phyloP scores from a whole-genome alignment of 2,797 vertebrate species.

The Lutra lutra region DNA sequence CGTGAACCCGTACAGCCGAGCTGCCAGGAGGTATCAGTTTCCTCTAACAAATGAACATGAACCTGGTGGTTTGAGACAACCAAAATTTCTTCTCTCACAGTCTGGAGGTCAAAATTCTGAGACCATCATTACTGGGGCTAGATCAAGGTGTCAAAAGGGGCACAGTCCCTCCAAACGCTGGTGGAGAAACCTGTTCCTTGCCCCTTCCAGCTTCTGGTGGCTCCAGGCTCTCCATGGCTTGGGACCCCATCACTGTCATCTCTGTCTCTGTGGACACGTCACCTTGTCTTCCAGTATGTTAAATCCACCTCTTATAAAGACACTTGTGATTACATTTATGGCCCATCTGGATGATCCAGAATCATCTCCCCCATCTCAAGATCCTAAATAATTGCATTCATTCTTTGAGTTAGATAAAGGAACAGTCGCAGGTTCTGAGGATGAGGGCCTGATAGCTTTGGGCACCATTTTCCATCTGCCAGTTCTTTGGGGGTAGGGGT shows the following conservation, averaged over 20 bases:
- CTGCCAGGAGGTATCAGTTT: not conserved
- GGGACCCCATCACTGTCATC: not conserved
- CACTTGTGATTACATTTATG: not conserved
- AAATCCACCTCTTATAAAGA: not conserved
- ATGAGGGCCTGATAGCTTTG: not conserved
- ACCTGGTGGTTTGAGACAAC: not conserved
- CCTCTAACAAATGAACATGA: not conserved
- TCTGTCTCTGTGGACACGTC: not conserved
- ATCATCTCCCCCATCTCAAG: not conserved
- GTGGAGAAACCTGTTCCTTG: not conserved
- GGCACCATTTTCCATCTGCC: not conserved
- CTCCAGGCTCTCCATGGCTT: not conserved
- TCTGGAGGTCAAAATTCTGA: not conserved
- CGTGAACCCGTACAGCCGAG: not conserved
- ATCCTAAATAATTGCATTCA: not conserved
- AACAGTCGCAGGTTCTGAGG: not conserved
- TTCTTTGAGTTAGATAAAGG: not conserved
- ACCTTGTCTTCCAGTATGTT: not conserved
- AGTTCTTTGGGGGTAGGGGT: not conserved
- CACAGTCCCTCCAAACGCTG: not conserved
- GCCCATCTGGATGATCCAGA: not conserved
- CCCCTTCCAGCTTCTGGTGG: not conserved
- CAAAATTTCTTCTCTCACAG: conserved; percentile 1
- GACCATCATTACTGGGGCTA: not conserved
- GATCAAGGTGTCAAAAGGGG: not conserved